These are phyloP conservation scores for Pagetopsis macropterus DNA, from an alignment of 2,797 vertebrate species.

Conservation along the genomic window DNA sequence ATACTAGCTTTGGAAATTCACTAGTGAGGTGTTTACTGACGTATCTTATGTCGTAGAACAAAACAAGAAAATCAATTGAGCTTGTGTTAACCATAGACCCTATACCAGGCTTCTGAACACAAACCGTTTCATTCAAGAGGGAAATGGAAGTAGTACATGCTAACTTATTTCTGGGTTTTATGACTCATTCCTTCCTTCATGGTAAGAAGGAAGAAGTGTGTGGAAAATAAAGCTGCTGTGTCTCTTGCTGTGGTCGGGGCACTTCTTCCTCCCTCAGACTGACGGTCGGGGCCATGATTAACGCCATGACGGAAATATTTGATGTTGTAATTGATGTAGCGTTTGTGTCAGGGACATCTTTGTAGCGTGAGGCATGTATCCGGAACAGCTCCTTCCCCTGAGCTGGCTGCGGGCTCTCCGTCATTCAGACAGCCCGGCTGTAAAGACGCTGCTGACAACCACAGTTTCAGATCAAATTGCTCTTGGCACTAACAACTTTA, in stretches of 20 bases:
- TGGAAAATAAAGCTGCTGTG: constrained; percentile 10
- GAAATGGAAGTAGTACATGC: too few species aligned
- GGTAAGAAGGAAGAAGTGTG: neutral
- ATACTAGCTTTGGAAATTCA: too few species aligned
- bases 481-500: constrained; percentile 71
- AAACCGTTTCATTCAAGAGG: too few species aligned
- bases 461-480: constrained; percentile 69
- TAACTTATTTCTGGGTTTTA: too few species aligned
- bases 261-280: constrained; percentile 6
- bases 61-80: too few species aligned
- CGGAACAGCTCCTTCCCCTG: constrained; percentile 44
- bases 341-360: constrained; percentile 53
- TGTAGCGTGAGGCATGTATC: constrained; percentile 47
- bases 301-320: constrained; percentile 32
- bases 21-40: too few species aligned
- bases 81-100: too few species aligned
- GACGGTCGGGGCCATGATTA: constrained; percentile 35
- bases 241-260: neutral
- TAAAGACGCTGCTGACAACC: constrained; percentile 69
- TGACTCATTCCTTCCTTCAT: too few species aligned
- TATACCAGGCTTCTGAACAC: too few species aligned
- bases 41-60: too few species aligned
- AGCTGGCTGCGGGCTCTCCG: constrained; percentile 55
- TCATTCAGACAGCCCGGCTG: constrained; percentile 59
- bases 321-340: constrained; percentile 45